phyloP scores from a whole-genome alignment of 2,113 vertebrate species.

The Hypomesus transpacificus region DNA sequence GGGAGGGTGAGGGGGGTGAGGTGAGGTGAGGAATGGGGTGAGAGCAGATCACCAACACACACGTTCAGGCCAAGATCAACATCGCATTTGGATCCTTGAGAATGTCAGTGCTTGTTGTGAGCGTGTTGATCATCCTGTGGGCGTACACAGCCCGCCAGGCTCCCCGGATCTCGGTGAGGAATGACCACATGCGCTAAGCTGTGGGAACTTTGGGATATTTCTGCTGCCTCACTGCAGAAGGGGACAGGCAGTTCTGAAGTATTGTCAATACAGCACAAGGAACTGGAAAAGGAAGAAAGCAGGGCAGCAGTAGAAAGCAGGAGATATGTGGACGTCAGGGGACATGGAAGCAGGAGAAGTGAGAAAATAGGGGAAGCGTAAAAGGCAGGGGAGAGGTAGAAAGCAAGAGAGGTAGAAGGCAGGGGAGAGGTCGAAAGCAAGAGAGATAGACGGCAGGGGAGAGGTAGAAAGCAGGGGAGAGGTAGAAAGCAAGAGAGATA shows the following conservation, averaged over 20 bases:
- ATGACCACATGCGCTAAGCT: slow-evolving; percentile 27
- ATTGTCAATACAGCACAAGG: neutral
- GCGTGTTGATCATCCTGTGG: neutral
- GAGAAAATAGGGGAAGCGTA: neutral
- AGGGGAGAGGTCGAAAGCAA: neutral
- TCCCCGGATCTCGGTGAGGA: slow-evolving; percentile 18
- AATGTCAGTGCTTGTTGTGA: slow-evolving; percentile 5
- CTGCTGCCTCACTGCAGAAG: slow-evolving; percentile 6
- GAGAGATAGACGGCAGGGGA: neutral
- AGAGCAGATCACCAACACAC: too few relatives aligned
- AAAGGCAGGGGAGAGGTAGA: neutral
- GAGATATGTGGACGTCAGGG: too few relatives aligned
- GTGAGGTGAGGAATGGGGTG: too few relatives aligned
- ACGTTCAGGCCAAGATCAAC: neutral
- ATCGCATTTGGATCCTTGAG: neutral
- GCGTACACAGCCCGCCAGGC: neutral
- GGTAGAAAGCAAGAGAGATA: neutral
- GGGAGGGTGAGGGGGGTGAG: too few relatives aligned
- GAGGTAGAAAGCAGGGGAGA: neutral
- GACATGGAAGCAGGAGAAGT: neutral
- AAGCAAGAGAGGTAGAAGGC: too few relatives aligned
- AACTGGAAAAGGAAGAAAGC: neutral
- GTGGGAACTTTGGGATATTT: slow-evolving; percentile 27
- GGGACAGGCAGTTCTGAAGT: neutral
- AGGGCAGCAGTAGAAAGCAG: neutral